These are phyloP conservation scores for Aphelenchoides bicaudatus DNA, from an alignment of 2,888 invertebrate genomes.

Conservation along the genomic window DNA sequence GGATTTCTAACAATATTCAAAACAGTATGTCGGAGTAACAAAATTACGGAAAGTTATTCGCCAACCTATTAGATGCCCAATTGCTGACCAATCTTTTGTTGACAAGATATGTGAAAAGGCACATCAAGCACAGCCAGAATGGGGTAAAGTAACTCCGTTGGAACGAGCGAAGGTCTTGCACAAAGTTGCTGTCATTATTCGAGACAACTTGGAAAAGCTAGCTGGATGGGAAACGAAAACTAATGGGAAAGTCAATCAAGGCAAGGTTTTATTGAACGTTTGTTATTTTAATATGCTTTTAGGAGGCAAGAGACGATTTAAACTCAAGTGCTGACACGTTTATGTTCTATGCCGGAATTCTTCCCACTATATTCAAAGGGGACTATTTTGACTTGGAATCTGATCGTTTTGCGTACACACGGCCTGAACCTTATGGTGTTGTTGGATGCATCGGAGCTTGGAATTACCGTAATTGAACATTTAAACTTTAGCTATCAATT, in stretches of 20 bases:
- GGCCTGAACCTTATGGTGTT: constrained; percentile 54
- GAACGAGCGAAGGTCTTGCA: constrained; percentile 49
- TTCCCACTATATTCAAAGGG: constrained; percentile 46
- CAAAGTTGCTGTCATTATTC: constrained; percentile 45
- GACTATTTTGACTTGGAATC: constrained; percentile 47
- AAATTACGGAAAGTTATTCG: too few relatives aligned
- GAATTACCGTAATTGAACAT: constrained; percentile 51
- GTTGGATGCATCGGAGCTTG: constrained; percentile 52
- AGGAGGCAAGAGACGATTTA: constrained; percentile 63
- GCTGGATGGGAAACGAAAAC: constrained; percentile 62
- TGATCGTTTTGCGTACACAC: constrained; percentile 53
- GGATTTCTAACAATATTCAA: too few relatives aligned
- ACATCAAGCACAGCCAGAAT: constrained; percentile 34
- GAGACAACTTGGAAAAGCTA: constrained; percentile 51
- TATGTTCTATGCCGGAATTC: constrained; percentile 43
- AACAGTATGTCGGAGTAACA: too few relatives aligned
- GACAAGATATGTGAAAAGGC: constrained; percentile 29
- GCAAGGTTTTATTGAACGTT: too few relatives aligned
- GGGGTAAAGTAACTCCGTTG: constrained; percentile 37
- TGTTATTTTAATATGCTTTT: too few relatives aligned
- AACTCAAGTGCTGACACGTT: constrained; percentile 36
- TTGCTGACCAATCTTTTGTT: constrained; percentile 24
- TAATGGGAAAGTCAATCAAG: too few relatives aligned
- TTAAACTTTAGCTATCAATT: neutral
- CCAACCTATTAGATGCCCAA: constrained; percentile 39